Evolutionary conservation across 2,797 vertebrate genomes (phyloP), one percentile per base, ranked within the genome.

Genomic region (Spinibarbus caldwelli): DNA sequence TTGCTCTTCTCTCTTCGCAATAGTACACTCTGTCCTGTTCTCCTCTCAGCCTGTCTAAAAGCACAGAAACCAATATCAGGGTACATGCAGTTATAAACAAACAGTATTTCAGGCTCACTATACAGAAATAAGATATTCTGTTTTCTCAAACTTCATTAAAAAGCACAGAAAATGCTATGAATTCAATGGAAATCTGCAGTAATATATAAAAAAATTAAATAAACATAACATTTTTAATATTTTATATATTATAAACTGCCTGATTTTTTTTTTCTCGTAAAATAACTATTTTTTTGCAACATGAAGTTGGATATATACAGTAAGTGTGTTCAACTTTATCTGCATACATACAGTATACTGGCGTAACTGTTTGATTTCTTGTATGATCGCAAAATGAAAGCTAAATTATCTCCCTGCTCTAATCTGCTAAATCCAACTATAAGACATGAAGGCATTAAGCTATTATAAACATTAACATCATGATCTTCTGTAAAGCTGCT

Each of bases 31-130:
- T 29, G 36, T 8, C 23, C 23, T 71, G 41, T 72, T 72, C 41
- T 72, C 68, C 34, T 38, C 34, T 68, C 66, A 38, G 8, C 7
- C 41, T 45, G 41, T 29, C 41, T 72, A n/a, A 72, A 47, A 45
- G 41, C 41, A 47, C 70, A 72, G 41, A 72, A 19, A 47, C 41
- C 6, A 26, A 10, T 72, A 26, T 45, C 6, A 29, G 68, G 29
- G 70, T 41, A 15, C 68, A 71, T 43, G 38, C 68, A 26, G 67
- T 70, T 70, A 70, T 70, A 68, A 68, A 64, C 5, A 8, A 64
- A 31, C 29, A 31, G 29, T 64, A 31, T 70, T 70, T 41, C 21
- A 70, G 5, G 21, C 67, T 70, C 38, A 12, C 1, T 72, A 72
- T 29, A 47, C 23, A 29, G 45, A 72, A 45, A 72, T 12, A 72